phyloP scores from a whole-genome alignment of 2,888 invertebrate species.

The Euzophera pinguis region DNA sequence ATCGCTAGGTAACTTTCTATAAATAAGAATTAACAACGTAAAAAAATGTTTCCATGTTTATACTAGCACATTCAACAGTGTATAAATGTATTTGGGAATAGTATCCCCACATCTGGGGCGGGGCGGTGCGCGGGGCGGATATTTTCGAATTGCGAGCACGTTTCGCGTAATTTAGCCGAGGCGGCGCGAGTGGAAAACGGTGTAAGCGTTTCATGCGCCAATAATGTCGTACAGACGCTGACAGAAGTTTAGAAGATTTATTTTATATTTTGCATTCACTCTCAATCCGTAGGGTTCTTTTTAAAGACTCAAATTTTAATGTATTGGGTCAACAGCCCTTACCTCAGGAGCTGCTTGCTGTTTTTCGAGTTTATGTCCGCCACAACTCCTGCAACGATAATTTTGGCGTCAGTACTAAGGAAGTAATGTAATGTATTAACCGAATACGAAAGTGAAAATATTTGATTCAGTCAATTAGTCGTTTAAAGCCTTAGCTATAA shows the following conservation, averaged over 20 bases:
- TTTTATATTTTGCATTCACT: neutral
- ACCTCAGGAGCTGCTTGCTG: too few species aligned
- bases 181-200: slow-evolving; percentile 58
- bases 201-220: slow-evolving; percentile 48
- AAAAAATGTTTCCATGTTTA: slow-evolving; percentile 13
- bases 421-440: too few species aligned
- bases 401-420: too few species aligned
- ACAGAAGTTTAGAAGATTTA: neutral
- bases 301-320: too few species aligned
- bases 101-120: slow-evolving; percentile 14
- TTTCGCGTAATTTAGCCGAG: slow-evolving; percentile 52
- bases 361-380: too few species aligned
- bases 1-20: neutral
- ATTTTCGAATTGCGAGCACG: slow-evolving; percentile 60
- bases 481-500: too few species aligned
- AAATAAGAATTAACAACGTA: neutral
- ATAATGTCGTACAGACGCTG: slow-evolving; percentile 26
- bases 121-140: slow-evolving; percentile 30
- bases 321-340: too few species aligned
- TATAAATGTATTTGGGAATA: slow-evolving; percentile 8
- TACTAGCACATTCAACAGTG: slow-evolving; percentile 12
- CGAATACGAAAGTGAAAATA: too few species aligned
- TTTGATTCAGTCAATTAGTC: too few species aligned
- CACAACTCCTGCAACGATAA: too few species aligned
- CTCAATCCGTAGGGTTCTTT: too few species aligned